Base-by-base conservation (phyloP, 37 sponge, comb jelly and placozoan genomes). In the Diacarnus erythraeanus region DNA sequence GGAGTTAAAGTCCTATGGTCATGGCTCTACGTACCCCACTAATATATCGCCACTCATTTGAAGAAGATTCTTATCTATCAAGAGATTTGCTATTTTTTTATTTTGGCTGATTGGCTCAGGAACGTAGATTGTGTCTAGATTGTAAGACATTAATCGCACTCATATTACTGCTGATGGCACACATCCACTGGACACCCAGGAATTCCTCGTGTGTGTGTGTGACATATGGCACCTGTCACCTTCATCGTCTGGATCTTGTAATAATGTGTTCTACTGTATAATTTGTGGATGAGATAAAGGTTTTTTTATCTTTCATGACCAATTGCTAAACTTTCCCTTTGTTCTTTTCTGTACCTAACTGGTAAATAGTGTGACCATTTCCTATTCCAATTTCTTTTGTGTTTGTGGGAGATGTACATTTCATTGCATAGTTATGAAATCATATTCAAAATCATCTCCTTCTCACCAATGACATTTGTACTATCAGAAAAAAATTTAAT, bases 121-220 rank as follows among this genome's bases (percentile, higher is more conserved):
- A 71, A 71, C 71, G 43, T n/a, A 23, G 25, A 71, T 71, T 71
- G 34, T 71, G 71, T 71, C 71, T 71, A 38, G 51, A 15, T 47
- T 47, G 51, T 15, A 47, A 47, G 51, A 6, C 51, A 47, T 6
- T 47, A 47, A 47, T 47, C 12, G 12, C 6, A 6, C 51, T 12
- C 51, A 47, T 15, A 47, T n/a, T n/a, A 47, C 12, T 47, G 51
- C 12, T 47, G 51, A 12, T 12, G 10, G 6, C 51, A 47, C 51
- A 12, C 51, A 47, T 47, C 51, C 51, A 15, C 51, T 27, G 56
- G 59, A 66, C 35, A 64, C 67, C 56, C 40, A 38, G 10, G 51
- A 12, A n/a, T n/a, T n/a, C n/a, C n/a, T n/a, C n/a, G n/a, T n/a
- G n/a, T n/a, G n/a, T n/a, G n/a, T n/a, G 6, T 15, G 51, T 15